Evolutionary conservation across 2,113 vertebrate genomes (phyloP), one percentile per base, ranked within the genome.

Genomic region (Craseonycteris thonglongyai): DNA sequence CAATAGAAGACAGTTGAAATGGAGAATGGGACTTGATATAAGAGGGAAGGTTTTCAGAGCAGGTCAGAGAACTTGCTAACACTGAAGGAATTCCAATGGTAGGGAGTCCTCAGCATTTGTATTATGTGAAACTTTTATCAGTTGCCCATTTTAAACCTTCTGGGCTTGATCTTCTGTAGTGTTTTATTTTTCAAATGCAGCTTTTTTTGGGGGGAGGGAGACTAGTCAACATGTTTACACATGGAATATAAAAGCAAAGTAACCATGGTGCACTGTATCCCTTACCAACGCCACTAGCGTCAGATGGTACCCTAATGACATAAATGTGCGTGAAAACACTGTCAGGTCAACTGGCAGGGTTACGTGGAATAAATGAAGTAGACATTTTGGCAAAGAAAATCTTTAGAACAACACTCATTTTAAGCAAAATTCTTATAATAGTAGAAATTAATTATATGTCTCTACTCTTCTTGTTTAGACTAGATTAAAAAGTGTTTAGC

Each of bases 271-370:
- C 84, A 0, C 40, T 28, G 87, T 75, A 90, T 96, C 93, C 90
- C 97, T 94, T 95, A 96, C 90, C 97, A 94, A 56, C 24, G 42
- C 97, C 95, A 72, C 95, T 88, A 93, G 95, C 88, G 96, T 96
- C 80, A 0, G 90, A 84, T 94, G 93, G 93, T 85, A 86, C 92
- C 94, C 76, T 88, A 14, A 95, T 90, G 95, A 96, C 84, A 92
- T 86, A 95, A 96, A 92, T 84, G 80, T 19, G 2, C 47, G 59
- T 75, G 86, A 83, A 94, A 91, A 86, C 84, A 58, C 71, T 45
- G 33, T 28, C 91, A 56, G 63, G 66, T 58, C 16, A 0, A 63
- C 38, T 24, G 58, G n/a, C 80, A 69, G 51, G 71, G 49, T 83
- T 68, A 66, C 42, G 12, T 16, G 56, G 26, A 71, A 6, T 90